Base-by-base conservation (phyloP, 1,140 invertebrate genomes). In the Meloidogyne exigua region DNA sequence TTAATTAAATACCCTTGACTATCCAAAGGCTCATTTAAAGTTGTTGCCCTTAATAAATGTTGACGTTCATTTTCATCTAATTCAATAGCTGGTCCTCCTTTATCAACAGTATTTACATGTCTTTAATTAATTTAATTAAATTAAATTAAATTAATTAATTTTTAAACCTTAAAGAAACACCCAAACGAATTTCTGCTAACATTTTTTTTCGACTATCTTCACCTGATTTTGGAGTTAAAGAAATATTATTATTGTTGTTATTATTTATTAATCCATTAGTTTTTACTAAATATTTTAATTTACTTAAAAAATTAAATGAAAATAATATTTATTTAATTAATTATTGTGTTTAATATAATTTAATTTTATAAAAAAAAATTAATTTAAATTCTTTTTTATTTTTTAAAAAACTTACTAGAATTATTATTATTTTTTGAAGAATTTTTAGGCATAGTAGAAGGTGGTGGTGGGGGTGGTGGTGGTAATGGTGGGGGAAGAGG, bases 1-100 rank as follows among this genome's bases (percentile, higher is more conserved):
- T 57, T n/a, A 57, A n/a, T n/a, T n/a, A n/a, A 57, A n/a, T 57
- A 57, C 49, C 49, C 49, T 57, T 57, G 49, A 57, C 49, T 57
- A 21, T 57, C 49, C n/a, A 57, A n/a, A 57, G 49, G 21, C 7
- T 57, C 49, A 57, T 57, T 57, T n/a, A 9, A n/a, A n/a, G 18
- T 57, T 57, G 49, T 57, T n/a, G 49, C 18, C 18, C 18, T 57
- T n/a, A 57, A 57, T 57, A 57, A 57, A n/a, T 57, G 49, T 57
- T 57, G 49, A 57, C 49, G 49, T 57, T 57, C 49, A 57, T 57
- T n/a, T 7, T 57, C 49, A n/a, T 57, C 49, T n/a, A 57, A 57
- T 57, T 57, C 49, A n/a, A 57, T 57, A n/a, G n/a, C 49, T 7
- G 49, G 49, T 57, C 18, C 49, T 21, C 49, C 49, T 57, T 57